Conservation (phyloP, 2,797 vertebrate genomes). For the Manis javanica region DNA sequence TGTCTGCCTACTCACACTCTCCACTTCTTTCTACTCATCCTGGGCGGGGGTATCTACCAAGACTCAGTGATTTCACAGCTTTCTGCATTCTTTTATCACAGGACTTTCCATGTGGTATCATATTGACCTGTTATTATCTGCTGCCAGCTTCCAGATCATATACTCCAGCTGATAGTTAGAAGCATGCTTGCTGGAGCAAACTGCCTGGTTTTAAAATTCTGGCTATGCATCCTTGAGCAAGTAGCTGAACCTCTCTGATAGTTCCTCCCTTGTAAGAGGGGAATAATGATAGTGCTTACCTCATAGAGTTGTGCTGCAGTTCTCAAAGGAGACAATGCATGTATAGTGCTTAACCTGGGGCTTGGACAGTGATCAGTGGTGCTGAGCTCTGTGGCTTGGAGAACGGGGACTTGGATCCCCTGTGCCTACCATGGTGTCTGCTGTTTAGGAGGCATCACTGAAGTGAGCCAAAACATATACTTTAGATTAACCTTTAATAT, state of each 20-base stretch:
- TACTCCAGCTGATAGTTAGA: neutral
- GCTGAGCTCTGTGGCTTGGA: neutral
- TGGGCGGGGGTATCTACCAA: neutral
- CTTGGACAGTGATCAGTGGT: neutral
- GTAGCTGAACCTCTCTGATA: neutral
- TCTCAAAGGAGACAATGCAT: neutral
- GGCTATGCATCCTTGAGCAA: neutral
- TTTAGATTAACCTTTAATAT: conserved; percentile 22
- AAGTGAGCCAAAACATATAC: neutral
- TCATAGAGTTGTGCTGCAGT: neutral
- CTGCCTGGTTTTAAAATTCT: neutral
- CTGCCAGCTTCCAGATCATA: neutral
- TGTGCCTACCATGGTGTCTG: neutral
- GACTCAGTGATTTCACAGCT: neutral
- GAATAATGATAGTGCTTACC: neutral
- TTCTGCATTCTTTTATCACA: neutral
- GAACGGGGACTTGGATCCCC: rapidly evolving
- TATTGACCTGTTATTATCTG: neutral
- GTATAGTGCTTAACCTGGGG: neutral
- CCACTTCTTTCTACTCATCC: neutral
- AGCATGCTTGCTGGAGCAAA: neutral
- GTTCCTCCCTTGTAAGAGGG: neutral
- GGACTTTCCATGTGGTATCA: neutral
- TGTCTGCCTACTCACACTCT: neutral
- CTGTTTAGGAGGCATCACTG: neutral